phyloP scores from a whole-genome alignment of 2,797 vertebrate genomes.

The Numenius phaeopus region DNA sequence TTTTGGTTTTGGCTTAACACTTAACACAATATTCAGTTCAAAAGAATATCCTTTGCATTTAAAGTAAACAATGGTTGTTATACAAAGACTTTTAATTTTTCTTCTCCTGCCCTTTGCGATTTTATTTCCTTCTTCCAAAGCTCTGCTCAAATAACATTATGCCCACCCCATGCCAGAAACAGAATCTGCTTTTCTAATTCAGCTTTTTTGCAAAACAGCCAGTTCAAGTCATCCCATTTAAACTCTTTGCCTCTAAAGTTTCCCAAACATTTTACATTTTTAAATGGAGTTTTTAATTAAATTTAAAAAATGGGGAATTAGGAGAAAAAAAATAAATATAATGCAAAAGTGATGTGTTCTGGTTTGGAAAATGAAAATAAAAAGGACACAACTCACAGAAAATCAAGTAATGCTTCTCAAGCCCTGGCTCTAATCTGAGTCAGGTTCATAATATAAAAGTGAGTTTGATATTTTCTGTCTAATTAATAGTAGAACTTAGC shows the following conservation, averaged over 20 bases:
- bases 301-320: background rate
- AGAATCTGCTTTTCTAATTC: slow-evolving; percentile 50
- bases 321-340: slow-evolving; percentile 39
- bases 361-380: slow-evolving; percentile 46
- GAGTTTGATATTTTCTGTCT: background rate
- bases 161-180: background rate
- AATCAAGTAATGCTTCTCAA: background rate
- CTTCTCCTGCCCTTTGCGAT: slow-evolving; percentile 52
- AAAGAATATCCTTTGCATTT: slow-evolving; percentile 80
- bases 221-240: slow-evolving; percentile 37
- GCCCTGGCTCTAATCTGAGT: background rate
- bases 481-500: slow-evolving; percentile 45
- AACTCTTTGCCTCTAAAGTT: slow-evolving; percentile 53
- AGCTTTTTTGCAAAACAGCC: slow-evolving; percentile 42
- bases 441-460: background rate
- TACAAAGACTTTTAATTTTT: slow-evolving; percentile 75
- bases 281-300: slow-evolving; percentile 58
- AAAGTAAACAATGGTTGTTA: slow-evolving; percentile 77
- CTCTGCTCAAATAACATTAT: slow-evolving; percentile 37
- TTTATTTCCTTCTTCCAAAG: slow-evolving; percentile 53
- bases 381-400: background rate
- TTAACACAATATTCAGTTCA: slow-evolving; percentile 84
- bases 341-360: slow-evolving; percentile 36
- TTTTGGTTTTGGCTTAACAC: slow-evolving; percentile 88
- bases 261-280: slow-evolving; percentile 27